phyloP scores from a whole-genome alignment of 2,113 vertebrate genomes.

The Nyctibius bracteatus region DNA sequence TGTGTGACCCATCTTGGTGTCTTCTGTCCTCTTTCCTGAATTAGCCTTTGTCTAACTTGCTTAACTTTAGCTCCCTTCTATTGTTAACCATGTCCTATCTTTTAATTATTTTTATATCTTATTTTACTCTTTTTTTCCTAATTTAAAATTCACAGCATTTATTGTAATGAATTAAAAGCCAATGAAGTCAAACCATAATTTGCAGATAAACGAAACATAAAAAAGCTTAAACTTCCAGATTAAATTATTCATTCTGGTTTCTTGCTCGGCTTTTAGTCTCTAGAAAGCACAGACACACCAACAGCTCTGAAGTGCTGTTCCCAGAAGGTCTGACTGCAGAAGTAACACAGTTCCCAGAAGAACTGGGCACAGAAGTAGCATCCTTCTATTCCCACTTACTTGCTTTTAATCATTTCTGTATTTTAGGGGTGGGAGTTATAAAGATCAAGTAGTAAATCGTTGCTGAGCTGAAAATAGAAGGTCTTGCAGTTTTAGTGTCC shows the following conservation, averaged over 20 bases:
- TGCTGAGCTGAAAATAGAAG: background rate
- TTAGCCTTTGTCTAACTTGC: background rate
- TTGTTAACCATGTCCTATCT: background rate
- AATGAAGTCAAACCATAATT: background rate
- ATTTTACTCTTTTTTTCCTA: background rate
- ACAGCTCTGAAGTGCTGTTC: background rate
- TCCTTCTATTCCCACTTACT: background rate
- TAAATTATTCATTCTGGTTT: background rate
- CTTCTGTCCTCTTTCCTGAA: background rate
- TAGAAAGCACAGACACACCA: background rate
- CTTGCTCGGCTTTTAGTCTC: background rate
- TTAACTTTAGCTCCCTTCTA: background rate
- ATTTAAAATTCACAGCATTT: background rate
- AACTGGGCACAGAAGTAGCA: background rate
- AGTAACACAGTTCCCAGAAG: constrained; percentile 26
- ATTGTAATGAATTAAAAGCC: background rate
- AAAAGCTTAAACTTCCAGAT: background rate
- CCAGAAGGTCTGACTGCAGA: constrained; percentile 9
- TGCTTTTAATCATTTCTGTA: background rate
- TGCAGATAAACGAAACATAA: background rate
- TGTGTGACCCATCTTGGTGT: background rate
- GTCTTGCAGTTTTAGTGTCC: background rate
- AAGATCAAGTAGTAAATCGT: background rate
- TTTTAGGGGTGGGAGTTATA: background rate
- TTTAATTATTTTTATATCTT: background rate